A percentile compares a stretch with the other conserved stretches of the same genome.
Conservation (phyloP, 2,797 vertebrate species). For the Oceanodroma leucorhoa region DNA sequence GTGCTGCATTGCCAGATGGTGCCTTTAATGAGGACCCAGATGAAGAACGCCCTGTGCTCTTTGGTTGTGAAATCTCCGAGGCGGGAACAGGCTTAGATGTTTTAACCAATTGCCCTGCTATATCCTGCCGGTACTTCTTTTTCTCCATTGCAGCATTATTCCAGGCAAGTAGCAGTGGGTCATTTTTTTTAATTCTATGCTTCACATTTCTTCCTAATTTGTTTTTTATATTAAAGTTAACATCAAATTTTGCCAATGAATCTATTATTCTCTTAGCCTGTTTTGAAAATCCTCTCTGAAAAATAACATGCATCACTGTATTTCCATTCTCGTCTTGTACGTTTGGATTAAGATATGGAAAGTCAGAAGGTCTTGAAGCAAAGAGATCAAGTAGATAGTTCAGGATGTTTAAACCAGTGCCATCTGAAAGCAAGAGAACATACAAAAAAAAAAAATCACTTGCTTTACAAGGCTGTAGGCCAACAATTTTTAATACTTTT, state of each 20-base stretch:
- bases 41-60: not conserved
- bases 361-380: constrained; percentile 61
- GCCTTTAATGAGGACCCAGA: not conserved
- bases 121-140: constrained; percentile 58
- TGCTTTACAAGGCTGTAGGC: not conserved
- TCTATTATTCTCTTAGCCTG: constrained; percentile 67
- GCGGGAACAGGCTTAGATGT: not conserved
- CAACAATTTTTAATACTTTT: not conserved
- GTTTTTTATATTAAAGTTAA: constrained; percentile 78
- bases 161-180: constrained; percentile 72
- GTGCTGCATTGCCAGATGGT: not conserved
- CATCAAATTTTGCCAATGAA: constrained; percentile 74
- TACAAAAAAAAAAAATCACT: not conserved
- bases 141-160: constrained; percentile 62
- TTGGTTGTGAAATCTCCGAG: constrained; percentile 43
- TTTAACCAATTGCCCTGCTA: constrained; percentile 3
- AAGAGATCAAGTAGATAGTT: constrained; percentile 74
- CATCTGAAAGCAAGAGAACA: constrained; percentile 64
- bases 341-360: constrained; percentile 76
- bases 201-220: constrained; percentile 72
- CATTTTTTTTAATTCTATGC: constrained; percentile 74
- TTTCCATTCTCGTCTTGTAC: constrained; percentile 74
- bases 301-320: constrained; percentile 80
- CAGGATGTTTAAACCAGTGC: constrained; percentile 72
- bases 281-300: constrained; percentile 71